Conservation (phyloP, 2,797 vertebrate genomes). For the Neosilurus mollespiculum region DNA sequence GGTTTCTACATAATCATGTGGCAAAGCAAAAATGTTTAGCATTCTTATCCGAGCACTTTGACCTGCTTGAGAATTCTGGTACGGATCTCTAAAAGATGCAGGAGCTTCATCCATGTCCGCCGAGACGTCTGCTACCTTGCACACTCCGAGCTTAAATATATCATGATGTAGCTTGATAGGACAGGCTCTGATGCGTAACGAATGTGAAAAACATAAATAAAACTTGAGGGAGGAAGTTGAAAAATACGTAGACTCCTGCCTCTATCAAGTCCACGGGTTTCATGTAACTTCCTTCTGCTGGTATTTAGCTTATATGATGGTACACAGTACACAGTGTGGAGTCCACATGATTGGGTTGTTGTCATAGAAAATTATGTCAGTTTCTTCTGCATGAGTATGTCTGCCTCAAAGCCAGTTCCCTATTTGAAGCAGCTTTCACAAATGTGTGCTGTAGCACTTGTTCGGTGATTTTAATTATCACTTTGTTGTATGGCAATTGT, state of each 20-base stretch:
- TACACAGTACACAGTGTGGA: background rate
- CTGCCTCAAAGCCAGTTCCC: slow-evolving; percentile 20
- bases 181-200: background rate
- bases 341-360: background rate
- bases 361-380: background rate
- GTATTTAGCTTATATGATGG: background rate
- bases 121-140: background rate
- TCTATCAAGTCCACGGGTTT: background rate
- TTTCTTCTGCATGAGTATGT: background rate
- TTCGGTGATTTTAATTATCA: slow-evolving; percentile 9
- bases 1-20: background rate
- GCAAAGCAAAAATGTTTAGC: background rate
- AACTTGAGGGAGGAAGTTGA: too few relatives aligned
- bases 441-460: background rate
- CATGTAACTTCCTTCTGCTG: background rate
- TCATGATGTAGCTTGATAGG: background rate
- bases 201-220: background rate
- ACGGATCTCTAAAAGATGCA: background rate
- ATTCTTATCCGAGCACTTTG: slow-evolving; percentile 14
- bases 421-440: background rate
- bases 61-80: slow-evolving; percentile 10
- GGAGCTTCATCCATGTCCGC: background rate
- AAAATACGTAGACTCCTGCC: background rate
- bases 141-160: background rate
- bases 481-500: slow-evolving; percentile 9